Evolutionary conservation across 2,113 vertebrate species (phyloP).

Genomic region (Terrapene triunguis): DNA sequence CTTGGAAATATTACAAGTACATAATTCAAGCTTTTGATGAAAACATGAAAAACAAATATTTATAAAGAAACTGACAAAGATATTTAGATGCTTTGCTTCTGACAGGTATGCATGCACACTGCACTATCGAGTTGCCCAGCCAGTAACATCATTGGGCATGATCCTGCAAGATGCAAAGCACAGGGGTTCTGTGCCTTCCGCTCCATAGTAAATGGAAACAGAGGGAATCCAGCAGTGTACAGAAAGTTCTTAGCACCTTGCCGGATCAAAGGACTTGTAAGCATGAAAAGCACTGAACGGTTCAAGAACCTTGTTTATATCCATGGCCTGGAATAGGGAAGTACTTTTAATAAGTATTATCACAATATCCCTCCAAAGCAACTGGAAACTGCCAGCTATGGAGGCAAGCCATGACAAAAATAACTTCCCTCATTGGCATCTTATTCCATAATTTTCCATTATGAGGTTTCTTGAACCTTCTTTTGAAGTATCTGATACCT

Average conservation of each 20-base stretch:
- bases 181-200: background rate
- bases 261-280: background rate
- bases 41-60: background rate
- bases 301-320: background rate
- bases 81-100: background rate
- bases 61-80: background rate
- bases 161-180: background rate
- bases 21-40: background rate
- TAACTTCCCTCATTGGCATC: background rate
- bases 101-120: accelerated
- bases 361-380: background rate
- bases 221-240: background rate
- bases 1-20: background rate
- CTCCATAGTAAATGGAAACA: background rate
- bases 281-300: background rate
- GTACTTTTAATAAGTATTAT: background rate
- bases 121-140: background rate
- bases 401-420: background rate
- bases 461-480: background rate
- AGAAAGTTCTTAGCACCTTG: background rate
- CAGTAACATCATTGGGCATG: background rate
- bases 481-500: background rate
- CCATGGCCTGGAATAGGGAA: background rate
- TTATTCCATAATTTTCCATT: background rate
- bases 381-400: background rate